A percentile compares a stretch with the other conserved stretches of the same genome.
Conservation (phyloP, 1,140 invertebrate species). For the Pygmarrhopalites habei region DNA sequence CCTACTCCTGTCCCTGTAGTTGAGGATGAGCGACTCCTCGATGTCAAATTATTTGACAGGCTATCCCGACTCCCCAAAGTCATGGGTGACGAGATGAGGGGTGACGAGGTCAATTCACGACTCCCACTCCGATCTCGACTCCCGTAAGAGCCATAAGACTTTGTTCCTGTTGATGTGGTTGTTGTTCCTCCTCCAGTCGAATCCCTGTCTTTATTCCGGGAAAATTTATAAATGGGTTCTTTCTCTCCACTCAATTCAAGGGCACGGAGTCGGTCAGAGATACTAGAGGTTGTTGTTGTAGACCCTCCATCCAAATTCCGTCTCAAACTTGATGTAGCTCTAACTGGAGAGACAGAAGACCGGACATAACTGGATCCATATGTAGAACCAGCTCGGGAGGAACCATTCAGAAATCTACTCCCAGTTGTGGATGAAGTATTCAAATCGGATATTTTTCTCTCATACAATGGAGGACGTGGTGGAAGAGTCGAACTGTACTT, state of each 20-base stretch:
- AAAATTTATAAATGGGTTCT: slow-evolving; percentile 13
- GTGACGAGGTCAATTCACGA: slow-evolving; percentile 23
- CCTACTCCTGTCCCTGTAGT: too few species aligned
- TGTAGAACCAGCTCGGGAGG: slow-evolving; percentile 14
- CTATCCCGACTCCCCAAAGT: slow-evolving; percentile 10
- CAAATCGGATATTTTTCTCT: slow-evolving; percentile 25
- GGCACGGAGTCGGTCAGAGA: slow-evolving; percentile 31
- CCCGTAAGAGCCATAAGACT: slow-evolving; percentile 6
- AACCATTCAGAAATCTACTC: slow-evolving; percentile 22
- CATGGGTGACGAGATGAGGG: slow-evolving; percentile 5
- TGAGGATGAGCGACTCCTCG: slow-evolving; percentile 22
- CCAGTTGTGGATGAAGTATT: slow-evolving; percentile 12
- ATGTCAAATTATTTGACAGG: background rate
- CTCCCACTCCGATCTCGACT: slow-evolving; percentile 35
- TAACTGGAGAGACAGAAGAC: background rate
- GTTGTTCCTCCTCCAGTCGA: slow-evolving; percentile 11
- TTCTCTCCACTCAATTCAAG: slow-evolving; percentile 18
- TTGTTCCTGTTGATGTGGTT: background rate
- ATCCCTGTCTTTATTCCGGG: slow-evolving; percentile 15
- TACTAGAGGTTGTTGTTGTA: background rate
- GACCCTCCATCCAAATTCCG: slow-evolving; percentile 12
- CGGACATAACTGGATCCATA: slow-evolving; percentile 13
- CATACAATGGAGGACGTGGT: slow-evolving; percentile 33
- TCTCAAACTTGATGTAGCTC: slow-evolving; percentile 12
- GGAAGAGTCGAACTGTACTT: slow-evolving; percentile 30